Base-by-base conservation (phyloP, 2,797 vertebrate species). In the Muscicapa striata region DNA sequence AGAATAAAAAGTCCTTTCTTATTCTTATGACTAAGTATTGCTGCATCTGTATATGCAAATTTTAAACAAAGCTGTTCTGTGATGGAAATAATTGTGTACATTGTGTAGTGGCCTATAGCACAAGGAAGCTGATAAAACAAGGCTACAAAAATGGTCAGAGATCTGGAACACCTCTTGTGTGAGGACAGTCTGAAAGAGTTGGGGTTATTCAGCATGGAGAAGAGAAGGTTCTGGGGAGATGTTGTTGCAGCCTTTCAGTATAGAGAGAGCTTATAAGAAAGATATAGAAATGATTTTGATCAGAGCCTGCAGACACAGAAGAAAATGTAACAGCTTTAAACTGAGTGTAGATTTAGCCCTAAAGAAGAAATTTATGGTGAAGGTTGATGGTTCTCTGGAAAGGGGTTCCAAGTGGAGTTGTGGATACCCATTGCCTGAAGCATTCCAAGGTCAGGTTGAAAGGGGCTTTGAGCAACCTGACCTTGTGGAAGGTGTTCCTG, bases 381-480 rank as follows among this genome's bases (percentile, higher is more conserved):
- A 34, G 14, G 15, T 11, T 70, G 12, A 11, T 66, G 11, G 27
- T 36, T 13, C 18, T 52, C 9, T 74, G 4, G 13, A n/a, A 13
- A 4, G 43, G 27, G 19, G 3, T 61, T 11, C 4, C 8, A 8
- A 11, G 24, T 48, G 34, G 4, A 17, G 19, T 2, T 69, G 57
- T 45, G 45, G 43, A 4, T 69, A 19, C 2, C 11, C 4, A 4
- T 67, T 29, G 1, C 6, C 7, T 6, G 22, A 14, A 40, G 5
- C 9, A 5, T 43, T 84, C 17, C 20, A 51, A 20, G 15, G 2
- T 11, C 3, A 29, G 51, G 23, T 12, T 81, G 57, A 36, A 38
- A 10, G 15, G 12, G 17, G 3, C 22, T 81, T 58, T 61, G 45
- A 46, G 38, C 21, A 52, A 12, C 10, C 18, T 40, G 21, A 64